phyloP scores from a whole-genome alignment of 2,888 invertebrate genomes.

The Pterostichus niger region DNA sequence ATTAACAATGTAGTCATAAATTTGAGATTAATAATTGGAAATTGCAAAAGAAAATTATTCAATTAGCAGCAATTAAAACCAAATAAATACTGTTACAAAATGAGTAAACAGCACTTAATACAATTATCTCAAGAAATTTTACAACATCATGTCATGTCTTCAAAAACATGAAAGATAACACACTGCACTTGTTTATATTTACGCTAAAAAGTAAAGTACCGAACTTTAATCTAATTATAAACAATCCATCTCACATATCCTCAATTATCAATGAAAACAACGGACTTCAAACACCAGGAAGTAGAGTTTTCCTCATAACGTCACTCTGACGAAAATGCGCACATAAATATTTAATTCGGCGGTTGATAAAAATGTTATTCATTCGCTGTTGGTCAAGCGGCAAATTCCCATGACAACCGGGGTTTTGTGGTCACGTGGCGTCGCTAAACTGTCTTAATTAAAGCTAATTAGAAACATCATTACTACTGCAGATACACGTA shows the following conservation, averaged over 20 bases:
- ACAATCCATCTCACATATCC: constrained; percentile 4
- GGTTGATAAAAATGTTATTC: constrained; percentile 44
- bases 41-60: background rate
- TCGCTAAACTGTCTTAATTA: constrained; percentile 58
- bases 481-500: constrained; percentile 49
- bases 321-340: constrained; percentile 8
- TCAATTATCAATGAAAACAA: constrained; percentile 24
- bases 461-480: constrained; percentile 63
- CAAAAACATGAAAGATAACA: background rate
- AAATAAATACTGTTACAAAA: background rate
- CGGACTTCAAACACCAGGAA: background rate
- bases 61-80: background rate
- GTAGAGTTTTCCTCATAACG: background rate
- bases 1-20: no score
- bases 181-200: background rate
- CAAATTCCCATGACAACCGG: constrained; percentile 53
- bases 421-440: constrained; percentile 53
- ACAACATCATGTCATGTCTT: background rate
- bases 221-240: background rate
- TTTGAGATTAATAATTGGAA: no score
- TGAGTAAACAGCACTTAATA: constrained; percentile 8
- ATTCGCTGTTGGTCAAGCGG: constrained; percentile 36
- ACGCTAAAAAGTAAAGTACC: background rate
- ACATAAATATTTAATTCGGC: constrained; percentile 3
- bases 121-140: constrained; percentile 20